Conservation (phyloP, 1,140 invertebrate species). For the Drosophila baimaii region DNA sequence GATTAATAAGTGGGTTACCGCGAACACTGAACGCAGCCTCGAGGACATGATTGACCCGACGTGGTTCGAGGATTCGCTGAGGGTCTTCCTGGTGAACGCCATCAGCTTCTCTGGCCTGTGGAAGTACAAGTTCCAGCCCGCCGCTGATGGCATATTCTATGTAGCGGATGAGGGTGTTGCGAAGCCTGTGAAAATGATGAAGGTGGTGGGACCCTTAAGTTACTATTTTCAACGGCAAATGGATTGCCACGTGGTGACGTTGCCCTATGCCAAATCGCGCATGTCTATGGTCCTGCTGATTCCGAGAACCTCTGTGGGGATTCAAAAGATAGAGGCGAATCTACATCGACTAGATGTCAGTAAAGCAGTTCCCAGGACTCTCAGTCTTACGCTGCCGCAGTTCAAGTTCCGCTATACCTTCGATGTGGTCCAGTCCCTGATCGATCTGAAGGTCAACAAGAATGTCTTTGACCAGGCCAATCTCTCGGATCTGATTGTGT, state of each 20-base stretch:
- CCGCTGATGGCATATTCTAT: not conserved
- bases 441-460: slow-evolving; percentile 4
- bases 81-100: not conserved
- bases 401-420: slow-evolving; percentile 6
- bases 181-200: not conserved
- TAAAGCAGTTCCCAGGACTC: not conserved
- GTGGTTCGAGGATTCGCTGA: not conserved
- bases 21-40: not conserved
- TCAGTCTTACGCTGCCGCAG: not conserved
- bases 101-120: not conserved
- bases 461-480: not conserved
- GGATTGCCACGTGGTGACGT: not conserved
- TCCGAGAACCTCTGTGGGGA: not conserved
- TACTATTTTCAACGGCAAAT: not conserved
- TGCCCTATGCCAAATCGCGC: not conserved
- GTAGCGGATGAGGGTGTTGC: not conserved
- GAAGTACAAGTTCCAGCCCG: not conserved
- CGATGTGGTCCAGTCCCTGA: slow-evolving; percentile 19
- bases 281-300: slow-evolving; percentile 1
- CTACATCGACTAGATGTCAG: not conserved
- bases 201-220: not conserved
- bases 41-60: not conserved
- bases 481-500: not conserved
- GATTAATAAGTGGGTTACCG: slow-evolving; percentile 3
- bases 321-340: not conserved